Evolutionary conservation across 2,888 invertebrate species (phyloP).

Genomic region (Andrena praecox): DNA sequence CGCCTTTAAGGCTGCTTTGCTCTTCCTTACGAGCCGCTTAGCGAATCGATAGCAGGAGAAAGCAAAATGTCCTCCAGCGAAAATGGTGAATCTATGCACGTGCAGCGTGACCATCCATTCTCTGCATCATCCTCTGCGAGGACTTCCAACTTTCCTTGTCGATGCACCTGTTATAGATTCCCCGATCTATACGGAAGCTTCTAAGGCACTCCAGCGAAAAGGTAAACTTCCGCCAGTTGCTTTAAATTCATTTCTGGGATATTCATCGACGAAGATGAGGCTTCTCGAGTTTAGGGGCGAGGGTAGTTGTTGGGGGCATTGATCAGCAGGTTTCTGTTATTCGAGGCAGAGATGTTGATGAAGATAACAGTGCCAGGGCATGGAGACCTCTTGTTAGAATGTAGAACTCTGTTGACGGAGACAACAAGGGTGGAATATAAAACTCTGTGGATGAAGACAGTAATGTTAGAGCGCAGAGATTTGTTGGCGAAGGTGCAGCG

Average conservation of each 20-base stretch:
- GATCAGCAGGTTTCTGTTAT: too few relatives aligned
- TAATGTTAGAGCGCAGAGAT: too few relatives aligned
- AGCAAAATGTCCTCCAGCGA: constrained; percentile 59
- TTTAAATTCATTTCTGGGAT: too few relatives aligned
- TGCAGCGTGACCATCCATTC: constrained; percentile 8
- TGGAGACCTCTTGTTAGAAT: not conserved
- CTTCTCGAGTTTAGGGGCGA: too few relatives aligned
- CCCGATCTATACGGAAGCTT: not conserved
- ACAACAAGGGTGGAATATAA: not conserved
- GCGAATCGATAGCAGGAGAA: constrained; percentile 75
- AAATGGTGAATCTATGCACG: constrained; percentile 46
- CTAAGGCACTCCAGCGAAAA: too few relatives aligned
- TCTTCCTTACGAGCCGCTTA: constrained; percentile 72
- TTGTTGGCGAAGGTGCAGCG: too few relatives aligned
- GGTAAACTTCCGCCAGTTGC: too few relatives aligned
- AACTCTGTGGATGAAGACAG: too few relatives aligned
- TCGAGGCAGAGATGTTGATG: not conserved
- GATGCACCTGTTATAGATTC: not conserved
- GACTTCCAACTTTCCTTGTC: not conserved
- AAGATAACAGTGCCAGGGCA: not conserved
- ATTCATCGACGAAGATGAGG: too few relatives aligned
- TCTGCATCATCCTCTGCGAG: not conserved
- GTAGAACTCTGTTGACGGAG: not conserved
- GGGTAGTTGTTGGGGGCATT: too few relatives aligned
- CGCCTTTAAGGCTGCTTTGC: constrained; percentile 75